Percentiles rank a stretch among this genome's conserved stretches.
Evolutionary conservation across 2,797 vertebrate species (phyloP).

Genomic region (Coccyzus lansbergi): DNA sequence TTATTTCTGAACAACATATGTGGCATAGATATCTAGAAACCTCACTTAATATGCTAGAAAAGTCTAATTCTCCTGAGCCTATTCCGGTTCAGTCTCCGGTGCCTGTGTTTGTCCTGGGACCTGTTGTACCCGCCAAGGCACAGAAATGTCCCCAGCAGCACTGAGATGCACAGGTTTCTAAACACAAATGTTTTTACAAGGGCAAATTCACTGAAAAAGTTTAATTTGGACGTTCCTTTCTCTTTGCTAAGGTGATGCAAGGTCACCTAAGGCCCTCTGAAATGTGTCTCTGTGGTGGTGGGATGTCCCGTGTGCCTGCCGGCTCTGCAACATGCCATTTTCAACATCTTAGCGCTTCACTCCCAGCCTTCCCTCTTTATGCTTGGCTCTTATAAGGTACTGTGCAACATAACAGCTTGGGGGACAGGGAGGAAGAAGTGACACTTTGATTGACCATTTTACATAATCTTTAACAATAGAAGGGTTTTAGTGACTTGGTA

Average conservation of each 20-base stretch:
- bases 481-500: constrained; percentile 62
- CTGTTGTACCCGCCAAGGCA: not conserved
- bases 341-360: not conserved
- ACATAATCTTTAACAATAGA: constrained; percentile 68
- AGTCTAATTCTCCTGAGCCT: not conserved
- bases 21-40: not conserved
- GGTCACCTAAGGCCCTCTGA: not conserved
- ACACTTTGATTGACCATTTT: constrained; percentile 67
- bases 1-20: not conserved
- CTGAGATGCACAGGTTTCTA: not conserved
- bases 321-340: not conserved
- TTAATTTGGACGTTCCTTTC: not conserved
- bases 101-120: not conserved
- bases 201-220: not conserved
- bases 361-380: not conserved
- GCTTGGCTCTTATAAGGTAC: constrained; percentile 14
- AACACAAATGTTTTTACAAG: not conserved
- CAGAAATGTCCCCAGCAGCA: not conserved
- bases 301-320: not conserved
- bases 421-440: constrained; percentile 51
- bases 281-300: not conserved
- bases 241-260: not conserved
- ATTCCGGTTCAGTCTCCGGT: not conserved
- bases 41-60: not conserved
- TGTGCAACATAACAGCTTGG: not conserved